Evolutionary conservation across 2,888 invertebrate species (phyloP).

Genomic region (Acanthoscelides obtectus): DNA sequence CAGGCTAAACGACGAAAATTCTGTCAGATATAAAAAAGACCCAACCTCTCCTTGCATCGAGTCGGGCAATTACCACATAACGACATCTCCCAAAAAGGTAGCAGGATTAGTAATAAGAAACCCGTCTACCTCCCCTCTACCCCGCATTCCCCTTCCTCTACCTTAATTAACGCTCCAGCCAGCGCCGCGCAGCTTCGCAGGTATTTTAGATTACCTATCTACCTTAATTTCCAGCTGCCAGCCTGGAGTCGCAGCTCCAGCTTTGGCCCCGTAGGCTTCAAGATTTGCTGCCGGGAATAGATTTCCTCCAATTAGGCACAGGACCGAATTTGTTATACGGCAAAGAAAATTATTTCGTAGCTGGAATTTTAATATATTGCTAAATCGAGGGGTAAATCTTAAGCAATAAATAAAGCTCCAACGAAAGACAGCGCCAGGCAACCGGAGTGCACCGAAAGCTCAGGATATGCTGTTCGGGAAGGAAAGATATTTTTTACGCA

Average conservation of each 20-base stretch:
- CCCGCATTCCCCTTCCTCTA: background rate
- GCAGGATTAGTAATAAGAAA: background rate
- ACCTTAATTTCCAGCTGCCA: background rate
- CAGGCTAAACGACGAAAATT: too few relatives aligned
- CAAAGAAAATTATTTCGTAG: background rate
- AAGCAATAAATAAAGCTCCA: too few relatives aligned
- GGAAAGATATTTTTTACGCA: too few relatives aligned
- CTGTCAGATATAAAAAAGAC: too few relatives aligned
- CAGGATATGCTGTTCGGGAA: too few relatives aligned
- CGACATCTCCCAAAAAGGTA: background rate
- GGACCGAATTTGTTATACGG: background rate
- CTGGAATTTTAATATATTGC: background rate
- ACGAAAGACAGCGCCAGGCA: too few relatives aligned
- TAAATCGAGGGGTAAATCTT: too few relatives aligned
- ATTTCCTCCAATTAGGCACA: background rate
- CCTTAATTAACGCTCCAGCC: background rate
- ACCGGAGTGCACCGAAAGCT: too few relatives aligned
- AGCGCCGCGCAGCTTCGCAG: background rate
- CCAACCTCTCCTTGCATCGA: background rate
- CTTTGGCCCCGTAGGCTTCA: background rate
- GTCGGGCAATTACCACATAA: background rate
- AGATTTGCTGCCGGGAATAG: background rate
- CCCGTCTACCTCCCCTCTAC: background rate
- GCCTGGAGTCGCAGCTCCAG: background rate
- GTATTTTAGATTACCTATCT: background rate